Evolutionary conservation across 2,113 vertebrate genomes (phyloP).

Genomic region (Megaleporinus macrocephalus): DNA sequence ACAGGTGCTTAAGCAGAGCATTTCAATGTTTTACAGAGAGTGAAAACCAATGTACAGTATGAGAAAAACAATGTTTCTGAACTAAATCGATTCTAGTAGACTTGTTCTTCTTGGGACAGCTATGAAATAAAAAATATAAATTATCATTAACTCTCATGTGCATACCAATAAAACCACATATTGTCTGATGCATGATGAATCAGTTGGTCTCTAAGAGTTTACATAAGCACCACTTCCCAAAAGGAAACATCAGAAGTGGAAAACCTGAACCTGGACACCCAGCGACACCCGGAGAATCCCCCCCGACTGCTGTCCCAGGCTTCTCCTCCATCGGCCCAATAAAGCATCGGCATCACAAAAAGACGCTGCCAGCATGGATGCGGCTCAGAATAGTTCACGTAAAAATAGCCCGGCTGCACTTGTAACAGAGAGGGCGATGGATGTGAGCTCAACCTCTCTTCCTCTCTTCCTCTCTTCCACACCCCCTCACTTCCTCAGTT

Average conservation of each 20-base stretch:
- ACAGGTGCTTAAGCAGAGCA: too few species aligned
- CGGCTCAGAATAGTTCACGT: not conserved
- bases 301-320: conserved; percentile 48
- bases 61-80: too few species aligned
- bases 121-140: too few species aligned
- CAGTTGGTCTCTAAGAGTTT: too few species aligned
- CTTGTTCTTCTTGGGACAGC: too few species aligned
- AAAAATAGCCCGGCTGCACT: not conserved
- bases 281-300: conserved; percentile 81
- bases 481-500: not conserved
- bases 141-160: too few species aligned
- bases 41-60: too few species aligned
- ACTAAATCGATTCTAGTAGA: too few species aligned
- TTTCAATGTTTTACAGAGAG: too few species aligned
- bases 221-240: too few species aligned
- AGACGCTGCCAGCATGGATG: not conserved
- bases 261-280: conserved; percentile 76
- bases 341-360: conserved; percentile 1
- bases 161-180: too few species aligned
- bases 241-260: not conserved
- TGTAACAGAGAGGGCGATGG: conserved; percentile 4
- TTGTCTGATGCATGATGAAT: too few species aligned
- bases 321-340: not conserved
- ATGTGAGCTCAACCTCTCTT: conserved; percentile 9
- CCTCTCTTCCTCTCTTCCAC: not conserved